Percentiles rank a stretch among this genome's conserved stretches.
phyloP scores from a whole-genome alignment of 2,888 invertebrate species.

The Tetranychus truncatus region DNA sequence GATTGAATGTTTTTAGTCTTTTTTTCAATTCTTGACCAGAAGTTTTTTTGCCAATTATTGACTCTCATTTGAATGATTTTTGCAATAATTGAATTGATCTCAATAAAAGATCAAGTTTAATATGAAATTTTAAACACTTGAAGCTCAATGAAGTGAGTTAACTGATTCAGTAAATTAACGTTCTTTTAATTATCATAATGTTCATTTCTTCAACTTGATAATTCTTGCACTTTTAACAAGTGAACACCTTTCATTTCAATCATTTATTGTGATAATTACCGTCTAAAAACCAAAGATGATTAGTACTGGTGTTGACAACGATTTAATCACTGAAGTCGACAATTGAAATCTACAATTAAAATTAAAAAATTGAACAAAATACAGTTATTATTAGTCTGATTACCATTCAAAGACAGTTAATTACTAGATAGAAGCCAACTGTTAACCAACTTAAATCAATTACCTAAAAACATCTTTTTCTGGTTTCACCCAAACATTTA shows the following conservation, averaged over 20 bases:
- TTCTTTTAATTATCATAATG: neutral
- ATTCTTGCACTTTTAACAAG: neutral
- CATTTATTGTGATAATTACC: neutral
- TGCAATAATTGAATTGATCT: neutral
- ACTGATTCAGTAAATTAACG: neutral
- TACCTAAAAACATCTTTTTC: too few species aligned
- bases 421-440: neutral
- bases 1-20: too few species aligned
- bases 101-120: neutral
- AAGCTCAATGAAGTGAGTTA: too few species aligned
- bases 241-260: neutral
- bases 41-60: neutral
- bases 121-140: too few species aligned
- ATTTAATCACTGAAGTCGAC: too few species aligned
- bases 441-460: neutral
- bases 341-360: too few species aligned
- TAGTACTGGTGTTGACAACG: too few species aligned
- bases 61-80: neutral
- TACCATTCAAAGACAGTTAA: neutral
- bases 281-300: too few species aligned
- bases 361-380: too few species aligned
- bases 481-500: too few species aligned
- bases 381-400: neutral
- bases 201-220: neutral
- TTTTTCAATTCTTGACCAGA: too few species aligned